Evolutionary conservation across 2,888 invertebrate genomes (phyloP).

Genomic region (Caradrina clavipalpis): DNA sequence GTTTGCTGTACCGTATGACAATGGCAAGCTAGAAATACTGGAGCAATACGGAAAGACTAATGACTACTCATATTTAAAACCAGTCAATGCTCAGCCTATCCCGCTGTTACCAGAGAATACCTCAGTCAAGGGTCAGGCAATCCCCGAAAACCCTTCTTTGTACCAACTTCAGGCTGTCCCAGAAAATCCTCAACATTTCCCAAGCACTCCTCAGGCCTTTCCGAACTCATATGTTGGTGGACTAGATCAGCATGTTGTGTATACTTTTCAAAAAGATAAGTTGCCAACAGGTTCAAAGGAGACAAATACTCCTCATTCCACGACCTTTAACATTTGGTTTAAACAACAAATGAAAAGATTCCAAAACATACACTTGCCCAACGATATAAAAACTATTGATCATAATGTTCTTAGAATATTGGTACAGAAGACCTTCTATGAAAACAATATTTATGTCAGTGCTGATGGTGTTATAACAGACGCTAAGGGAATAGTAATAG

Average conservation of each 20-base stretch:
- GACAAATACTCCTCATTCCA: background rate
- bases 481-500: constrained; percentile 66
- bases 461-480: constrained; percentile 68
- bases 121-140: background rate
- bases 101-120: background rate
- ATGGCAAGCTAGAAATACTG: background rate
- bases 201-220: background rate
- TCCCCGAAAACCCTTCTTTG: background rate
- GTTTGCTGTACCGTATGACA: background rate
- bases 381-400: constrained; percentile 59
- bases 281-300: constrained; percentile 2
- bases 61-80: constrained; percentile 19
- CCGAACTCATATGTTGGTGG: constrained; percentile 5
- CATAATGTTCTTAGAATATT: constrained; percentile 62
- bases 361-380: constrained; percentile 47
- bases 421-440: constrained; percentile 68
- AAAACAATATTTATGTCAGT: constrained; percentile 70
- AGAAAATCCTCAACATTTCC: background rate
- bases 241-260: constrained; percentile 26
- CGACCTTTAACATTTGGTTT: constrained; percentile 74
- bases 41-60: constrained; percentile 11
- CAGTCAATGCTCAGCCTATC: background rate
- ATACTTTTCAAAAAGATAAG: constrained; percentile 19
- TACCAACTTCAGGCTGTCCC: constrained; percentile 5
- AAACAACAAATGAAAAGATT: constrained; percentile 68